Evolutionary conservation across 2,113 vertebrate species (phyloP).

Genomic region (Motacilla alba): DNA sequence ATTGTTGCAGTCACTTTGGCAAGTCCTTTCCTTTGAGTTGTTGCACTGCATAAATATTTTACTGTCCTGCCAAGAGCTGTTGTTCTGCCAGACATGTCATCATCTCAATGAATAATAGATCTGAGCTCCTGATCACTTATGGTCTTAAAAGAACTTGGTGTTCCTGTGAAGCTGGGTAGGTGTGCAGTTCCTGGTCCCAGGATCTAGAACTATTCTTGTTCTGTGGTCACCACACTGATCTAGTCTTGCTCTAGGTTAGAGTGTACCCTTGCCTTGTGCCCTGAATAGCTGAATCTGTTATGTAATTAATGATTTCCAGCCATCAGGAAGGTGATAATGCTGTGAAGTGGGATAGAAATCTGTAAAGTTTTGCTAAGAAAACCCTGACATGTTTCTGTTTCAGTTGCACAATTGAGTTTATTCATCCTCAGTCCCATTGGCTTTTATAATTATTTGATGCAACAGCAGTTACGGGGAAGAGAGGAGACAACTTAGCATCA

Average conservation of each 20-base stretch:
- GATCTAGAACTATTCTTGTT: background rate
- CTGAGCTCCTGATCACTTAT: conserved; percentile 13
- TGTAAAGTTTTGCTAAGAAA: background rate
- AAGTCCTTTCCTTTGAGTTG: conserved; percentile 32
- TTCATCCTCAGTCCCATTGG: rapidly evolving
- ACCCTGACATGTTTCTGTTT: background rate
- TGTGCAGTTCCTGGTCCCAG: background rate
- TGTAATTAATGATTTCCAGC: background rate
- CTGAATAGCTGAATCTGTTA: background rate
- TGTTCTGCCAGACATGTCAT: conserved; percentile 57
- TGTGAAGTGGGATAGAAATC: background rate
- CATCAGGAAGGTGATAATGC: background rate
- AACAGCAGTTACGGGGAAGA: background rate
- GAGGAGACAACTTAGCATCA: background rate
- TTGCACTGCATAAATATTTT: conserved; percentile 46
- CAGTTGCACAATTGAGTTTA: background rate
- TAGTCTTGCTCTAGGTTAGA: background rate
- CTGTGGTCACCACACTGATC: background rate
- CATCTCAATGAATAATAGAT: conserved; percentile 50
- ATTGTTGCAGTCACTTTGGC: conserved; percentile 41
- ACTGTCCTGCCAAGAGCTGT: conserved; percentile 50
- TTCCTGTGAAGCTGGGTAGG: background rate
- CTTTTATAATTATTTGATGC: background rate
- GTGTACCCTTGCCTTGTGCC: background rate
- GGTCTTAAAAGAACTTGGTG: background rate